Conservation (phyloP, 2,113 vertebrate species). For the Pogona vitticeps region DNA sequence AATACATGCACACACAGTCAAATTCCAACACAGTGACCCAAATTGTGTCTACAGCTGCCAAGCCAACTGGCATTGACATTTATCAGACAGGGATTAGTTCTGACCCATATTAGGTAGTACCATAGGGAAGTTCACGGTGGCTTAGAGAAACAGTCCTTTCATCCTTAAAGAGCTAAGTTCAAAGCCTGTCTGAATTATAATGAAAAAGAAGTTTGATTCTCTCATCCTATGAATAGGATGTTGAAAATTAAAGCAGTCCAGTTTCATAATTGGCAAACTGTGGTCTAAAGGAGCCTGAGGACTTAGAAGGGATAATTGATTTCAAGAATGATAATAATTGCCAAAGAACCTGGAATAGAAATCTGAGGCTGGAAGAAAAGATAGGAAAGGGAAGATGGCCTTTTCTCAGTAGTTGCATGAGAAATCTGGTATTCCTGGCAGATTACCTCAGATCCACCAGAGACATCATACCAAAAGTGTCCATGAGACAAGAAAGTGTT, state of each 20-base stretch:
- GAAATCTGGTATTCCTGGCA: not conserved
- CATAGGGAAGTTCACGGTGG: not conserved
- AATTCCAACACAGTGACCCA: conserved; percentile 68
- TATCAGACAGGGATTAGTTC: conserved; percentile 49
- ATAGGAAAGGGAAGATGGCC: not conserved
- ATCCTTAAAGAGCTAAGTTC: conserved; percentile 20
- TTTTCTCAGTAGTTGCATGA: not conserved
- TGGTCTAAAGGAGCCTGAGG: not conserved
- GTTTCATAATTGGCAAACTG: not conserved
- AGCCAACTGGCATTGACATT: conserved; percentile 64
- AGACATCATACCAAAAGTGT: not conserved
- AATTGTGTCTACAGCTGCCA: conserved; percentile 63
- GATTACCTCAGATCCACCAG: not conserved
- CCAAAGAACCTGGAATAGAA: not conserved
- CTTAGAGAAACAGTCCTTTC: conserved; percentile 30
- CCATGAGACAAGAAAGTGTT: not conserved
- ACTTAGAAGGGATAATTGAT: not conserved
- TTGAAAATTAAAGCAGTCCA: conserved; percentile 25
- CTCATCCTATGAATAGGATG: conserved; percentile 3
- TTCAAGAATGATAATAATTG: conserved; percentile 1
- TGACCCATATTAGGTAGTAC: conserved; percentile 32
- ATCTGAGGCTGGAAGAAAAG: not conserved
- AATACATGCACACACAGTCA: conserved; percentile 67
- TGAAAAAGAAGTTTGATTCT: conserved; percentile 27
- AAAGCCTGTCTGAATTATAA: conserved; percentile 32